Evolutionary conservation across 2,888 invertebrate genomes (phyloP).

Genomic region (Erannis defoliaria): DNA sequence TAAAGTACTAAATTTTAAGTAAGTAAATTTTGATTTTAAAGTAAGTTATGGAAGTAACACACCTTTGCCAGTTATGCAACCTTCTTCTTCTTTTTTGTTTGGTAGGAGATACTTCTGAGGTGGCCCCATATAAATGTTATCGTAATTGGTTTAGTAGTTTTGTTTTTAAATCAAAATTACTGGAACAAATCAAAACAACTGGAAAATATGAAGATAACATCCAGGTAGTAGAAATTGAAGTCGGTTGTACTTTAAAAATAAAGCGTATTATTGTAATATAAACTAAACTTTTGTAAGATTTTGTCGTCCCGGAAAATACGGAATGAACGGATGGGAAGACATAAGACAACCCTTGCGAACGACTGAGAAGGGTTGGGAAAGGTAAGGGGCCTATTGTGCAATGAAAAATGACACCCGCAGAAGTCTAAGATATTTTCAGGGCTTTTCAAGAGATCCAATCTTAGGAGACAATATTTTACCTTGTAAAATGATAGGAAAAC

Average conservation of each 20-base stretch:
- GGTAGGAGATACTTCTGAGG: no score
- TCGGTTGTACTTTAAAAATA: background rate
- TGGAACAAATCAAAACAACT: no score
- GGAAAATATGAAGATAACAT: no score
- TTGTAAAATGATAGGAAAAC: background rate
- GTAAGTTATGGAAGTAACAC: no score
- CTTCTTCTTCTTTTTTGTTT: no score
- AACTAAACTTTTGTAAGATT: background rate
- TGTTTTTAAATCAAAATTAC: no score
- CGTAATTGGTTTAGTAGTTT: no score
- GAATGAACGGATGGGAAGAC: constrained; percentile 2
- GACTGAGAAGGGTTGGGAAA: constrained; percentile 13
- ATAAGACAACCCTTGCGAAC: constrained; percentile 1
- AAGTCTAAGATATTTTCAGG: constrained; percentile 5
- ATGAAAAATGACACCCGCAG: constrained; percentile 23
- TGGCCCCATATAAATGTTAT: no score
- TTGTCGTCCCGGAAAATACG: background rate
- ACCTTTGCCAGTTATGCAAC: no score
- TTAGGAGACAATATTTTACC: constrained; percentile 7
- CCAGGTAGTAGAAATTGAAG: no score
- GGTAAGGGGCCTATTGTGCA: constrained; percentile 7
- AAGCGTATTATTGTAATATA: background rate
- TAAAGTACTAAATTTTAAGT: no score
- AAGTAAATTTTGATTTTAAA: no score
- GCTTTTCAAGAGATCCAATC: background rate